Conservation (phyloP, 2,797 vertebrate genomes). For the Myiothlypis coronata region DNA sequence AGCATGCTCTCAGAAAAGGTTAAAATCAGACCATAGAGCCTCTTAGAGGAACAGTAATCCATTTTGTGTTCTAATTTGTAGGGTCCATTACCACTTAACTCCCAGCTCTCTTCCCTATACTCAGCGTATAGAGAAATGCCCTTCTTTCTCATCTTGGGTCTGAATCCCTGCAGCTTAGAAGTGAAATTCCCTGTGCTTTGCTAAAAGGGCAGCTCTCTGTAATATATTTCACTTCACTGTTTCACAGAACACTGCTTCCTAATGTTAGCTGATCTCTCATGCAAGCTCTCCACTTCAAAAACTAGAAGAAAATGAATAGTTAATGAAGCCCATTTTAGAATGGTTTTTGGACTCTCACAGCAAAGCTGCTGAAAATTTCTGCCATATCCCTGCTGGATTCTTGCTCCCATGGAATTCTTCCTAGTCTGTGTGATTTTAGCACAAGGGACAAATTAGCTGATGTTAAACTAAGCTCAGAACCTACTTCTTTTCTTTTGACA, state of each 20-base stretch:
- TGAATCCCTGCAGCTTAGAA: slow-evolving; percentile 10
- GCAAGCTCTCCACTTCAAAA: slow-evolving; percentile 9
- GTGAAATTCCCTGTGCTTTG: background rate
- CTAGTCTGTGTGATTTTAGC: background rate
- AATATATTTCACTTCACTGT: background rate
- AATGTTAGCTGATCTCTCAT: slow-evolving; percentile 26
- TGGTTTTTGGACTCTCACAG: background rate
- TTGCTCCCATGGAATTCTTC: background rate
- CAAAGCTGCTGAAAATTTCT: slow-evolving; percentile 24
- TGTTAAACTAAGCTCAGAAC: slow-evolving; percentile 9
- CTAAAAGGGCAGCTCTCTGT: background rate
- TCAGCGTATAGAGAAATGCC: background rate
- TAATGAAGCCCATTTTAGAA: slow-evolving; percentile 31
- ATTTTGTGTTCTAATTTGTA: slow-evolving; percentile 7
- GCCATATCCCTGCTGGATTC: background rate
- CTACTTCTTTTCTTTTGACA: background rate
- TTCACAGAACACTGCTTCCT: slow-evolving; percentile 18
- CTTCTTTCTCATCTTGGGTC: background rate
- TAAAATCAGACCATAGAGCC: background rate
- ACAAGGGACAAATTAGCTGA: background rate
- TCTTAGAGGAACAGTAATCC: background rate
- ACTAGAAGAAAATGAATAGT: slow-evolving; percentile 41
- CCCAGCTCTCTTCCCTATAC: background rate
- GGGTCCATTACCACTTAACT: background rate
- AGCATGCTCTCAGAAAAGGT: background rate